Percentiles rank a stretch among this genome's conserved stretches.
Evolutionary conservation across 2,888 invertebrate species (phyloP).

Genomic region (Cotesia congregata): DNA sequence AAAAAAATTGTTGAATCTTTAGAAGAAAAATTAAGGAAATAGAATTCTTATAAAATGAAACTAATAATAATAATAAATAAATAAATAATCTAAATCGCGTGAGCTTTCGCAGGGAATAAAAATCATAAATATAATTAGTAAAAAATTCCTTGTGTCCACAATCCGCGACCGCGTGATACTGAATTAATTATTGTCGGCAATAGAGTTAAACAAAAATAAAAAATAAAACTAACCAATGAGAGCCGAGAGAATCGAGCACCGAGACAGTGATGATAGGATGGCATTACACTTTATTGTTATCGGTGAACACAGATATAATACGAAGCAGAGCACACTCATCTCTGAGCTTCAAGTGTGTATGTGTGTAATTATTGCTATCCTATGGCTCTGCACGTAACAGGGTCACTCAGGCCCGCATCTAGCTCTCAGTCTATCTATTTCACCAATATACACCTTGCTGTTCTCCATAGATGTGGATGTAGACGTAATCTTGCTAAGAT

Average conservation of each 20-base stretch:
- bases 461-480: slow-evolving; percentile 41
- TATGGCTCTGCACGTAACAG: slow-evolving; percentile 38
- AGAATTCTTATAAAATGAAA: slow-evolving; percentile 7
- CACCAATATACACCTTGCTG: slow-evolving; percentile 16
- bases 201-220: slow-evolving; percentile 44
- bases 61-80: neutral
- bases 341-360: neutral
- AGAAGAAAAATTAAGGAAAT: too few relatives aligned
- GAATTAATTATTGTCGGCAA: slow-evolving; percentile 61
- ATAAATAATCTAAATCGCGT: slow-evolving; percentile 15
- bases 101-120: slow-evolving; percentile 46
- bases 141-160: slow-evolving; percentile 61
- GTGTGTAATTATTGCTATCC: slow-evolving; percentile 13
- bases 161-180: slow-evolving; percentile 57
- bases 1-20: too few relatives aligned
- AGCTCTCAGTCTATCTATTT: slow-evolving; percentile 4
- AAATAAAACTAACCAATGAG: slow-evolving; percentile 45
- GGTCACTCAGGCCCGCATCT: slow-evolving; percentile 39
- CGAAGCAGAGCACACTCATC: slow-evolving; percentile 17
- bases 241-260: slow-evolving; percentile 25
- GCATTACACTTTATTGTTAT: slow-evolving; percentile 38
- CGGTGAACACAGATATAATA: slow-evolving; percentile 19
- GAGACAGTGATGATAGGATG: slow-evolving; percentile 20
- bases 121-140: slow-evolving; percentile 58
- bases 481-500: slow-evolving; percentile 40